These are phyloP conservation scores for Anabas testudineus DNA, from an alignment of 2,797 vertebrate genomes.

Conservation along the genomic window DNA sequence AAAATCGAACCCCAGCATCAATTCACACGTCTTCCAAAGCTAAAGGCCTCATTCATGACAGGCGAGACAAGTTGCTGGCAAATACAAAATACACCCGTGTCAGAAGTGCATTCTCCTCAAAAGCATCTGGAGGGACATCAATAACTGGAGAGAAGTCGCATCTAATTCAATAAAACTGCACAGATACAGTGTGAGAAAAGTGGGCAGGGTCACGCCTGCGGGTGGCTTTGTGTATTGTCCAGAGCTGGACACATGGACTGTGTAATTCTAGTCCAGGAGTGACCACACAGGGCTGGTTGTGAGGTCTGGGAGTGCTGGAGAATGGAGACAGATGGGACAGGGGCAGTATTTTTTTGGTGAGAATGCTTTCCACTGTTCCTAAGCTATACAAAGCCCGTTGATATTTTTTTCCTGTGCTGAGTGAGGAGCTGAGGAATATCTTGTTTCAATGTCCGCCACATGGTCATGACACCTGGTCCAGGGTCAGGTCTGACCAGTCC, in stretches of 20 bases:
- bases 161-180: slow-evolving; percentile 44
- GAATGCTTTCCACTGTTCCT: slow-evolving; percentile 81
- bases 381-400: slow-evolving; percentile 81
- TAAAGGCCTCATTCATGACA: slow-evolving; percentile 7
- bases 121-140: slow-evolving; percentile 58
- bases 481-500: slow-evolving; percentile 71
- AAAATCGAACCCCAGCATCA: slow-evolving; percentile 37
- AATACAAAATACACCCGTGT: slow-evolving; percentile 20
- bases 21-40: slow-evolving; percentile 37
- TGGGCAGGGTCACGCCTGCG: slow-evolving; percentile 45
- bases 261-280: slow-evolving; percentile 81
- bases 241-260: slow-evolving; percentile 77
- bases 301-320: slow-evolving; percentile 65
- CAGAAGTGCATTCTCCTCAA: slow-evolving; percentile 6
- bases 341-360: slow-evolving; percentile 63
- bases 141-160: slow-evolving; percentile 16
- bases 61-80: slow-evolving; percentile 22
- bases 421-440: slow-evolving; percentile 79
- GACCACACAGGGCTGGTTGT: slow-evolving; percentile 81
- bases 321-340: slow-evolving; percentile 83
- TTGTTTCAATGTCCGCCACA: slow-evolving; percentile 79
- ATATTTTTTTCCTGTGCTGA: slow-evolving; percentile 78
- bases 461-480: slow-evolving; percentile 81
- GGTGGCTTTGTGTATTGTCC: slow-evolving; percentile 72
- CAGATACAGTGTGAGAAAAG: slow-evolving; percentile 68